Evolutionary conservation across 2,888 invertebrate species (phyloP), one percentile per base, ranked within the genome.

Genomic region (Patella pellucida): DNA sequence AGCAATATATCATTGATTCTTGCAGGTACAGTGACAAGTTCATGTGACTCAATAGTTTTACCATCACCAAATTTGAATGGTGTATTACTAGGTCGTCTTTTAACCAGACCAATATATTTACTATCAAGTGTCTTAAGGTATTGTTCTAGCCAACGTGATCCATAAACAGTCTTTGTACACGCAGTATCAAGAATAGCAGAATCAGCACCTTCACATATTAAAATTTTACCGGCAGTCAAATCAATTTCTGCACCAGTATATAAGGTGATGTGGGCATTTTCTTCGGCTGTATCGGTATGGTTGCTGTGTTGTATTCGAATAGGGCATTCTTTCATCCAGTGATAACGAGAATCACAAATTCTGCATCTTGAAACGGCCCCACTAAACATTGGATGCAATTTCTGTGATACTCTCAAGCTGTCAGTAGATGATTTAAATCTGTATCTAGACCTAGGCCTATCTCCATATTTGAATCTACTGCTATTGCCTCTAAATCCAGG

Each of bases 31-130:
- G 15, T 68, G 15, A 68, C 19, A 27, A 23, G 15, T 19, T 68
- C 68, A 23, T 23, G 19, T n/a, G 68, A 68, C 15, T 14, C 12
- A n/a, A 68, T 31, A 68, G 68, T 15, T n/a, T 15, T 4, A 12
- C 68, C 68, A 68, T 68, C 68, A 15, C 68, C 68, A 68, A 68
- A 68, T 31, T 19, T 15, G 19, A 68, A 68, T 14, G 68, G n/a
- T 7, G n/a, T n/a, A 54, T 54, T 54, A n/a, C 54, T 52, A 15
- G 54, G 14, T 14, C 4, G 2, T 31, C 4, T 31, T 41, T 41
- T 5, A 41, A 41, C 31, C 31, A 5, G 31, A 41, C 31, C 31
- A 41, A 41, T 41, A 5, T 41, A 41, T 41, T 41, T 41, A 41
- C 31, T 41, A 41, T 5, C 31, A 41, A 41, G 31, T 41, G 31